phyloP scores from a whole-genome alignment of 1,140 invertebrate genomes.

The Orius insidiosus region DNA sequence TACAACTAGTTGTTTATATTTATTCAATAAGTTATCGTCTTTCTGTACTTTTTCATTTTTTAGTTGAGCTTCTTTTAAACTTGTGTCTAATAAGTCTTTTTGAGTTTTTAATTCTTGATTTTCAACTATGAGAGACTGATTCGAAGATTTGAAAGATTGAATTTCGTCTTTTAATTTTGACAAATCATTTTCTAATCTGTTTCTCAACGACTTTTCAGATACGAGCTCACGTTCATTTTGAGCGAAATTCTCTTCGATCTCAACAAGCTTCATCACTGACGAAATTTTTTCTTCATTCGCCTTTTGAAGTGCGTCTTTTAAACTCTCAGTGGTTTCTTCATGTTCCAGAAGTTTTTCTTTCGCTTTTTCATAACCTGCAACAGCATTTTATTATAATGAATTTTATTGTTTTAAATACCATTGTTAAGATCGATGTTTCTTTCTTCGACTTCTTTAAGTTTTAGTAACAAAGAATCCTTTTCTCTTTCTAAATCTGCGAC shows the following conservation, averaged over 20 bases:
- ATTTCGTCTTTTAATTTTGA: conserved; percentile 4
- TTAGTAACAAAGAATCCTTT: neutral
- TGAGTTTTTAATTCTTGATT: conserved; percentile 19
- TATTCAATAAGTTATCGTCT: neutral
- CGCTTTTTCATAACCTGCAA: conserved; percentile 26
- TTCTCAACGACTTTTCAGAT: conserved; percentile 7
- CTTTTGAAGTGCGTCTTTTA: conserved; percentile 26
- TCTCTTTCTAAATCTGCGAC: conserved; percentile 32
- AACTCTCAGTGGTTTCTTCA: conserved; percentile 21
- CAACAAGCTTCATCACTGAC: conserved; percentile 18
- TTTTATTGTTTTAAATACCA: neutral
- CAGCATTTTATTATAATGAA: neutral
- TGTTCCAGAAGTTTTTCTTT: conserved; percentile 25
- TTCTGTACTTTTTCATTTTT: neutral
- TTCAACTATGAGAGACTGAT: neutral
- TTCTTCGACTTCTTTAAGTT: neutral
- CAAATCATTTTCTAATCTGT: conserved; percentile 1
- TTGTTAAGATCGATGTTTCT: neutral
- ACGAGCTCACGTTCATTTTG: conserved; percentile 1
- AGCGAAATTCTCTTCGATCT: conserved; percentile 18
- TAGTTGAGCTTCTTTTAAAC: neutral
- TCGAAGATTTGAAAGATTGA: too few species aligned
- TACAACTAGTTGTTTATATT: neutral
- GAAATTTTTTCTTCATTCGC: conserved; percentile 17
- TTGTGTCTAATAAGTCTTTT: neutral